phyloP scores from a whole-genome alignment of 2,888 invertebrate genomes.

The Piscicola geometra region DNA sequence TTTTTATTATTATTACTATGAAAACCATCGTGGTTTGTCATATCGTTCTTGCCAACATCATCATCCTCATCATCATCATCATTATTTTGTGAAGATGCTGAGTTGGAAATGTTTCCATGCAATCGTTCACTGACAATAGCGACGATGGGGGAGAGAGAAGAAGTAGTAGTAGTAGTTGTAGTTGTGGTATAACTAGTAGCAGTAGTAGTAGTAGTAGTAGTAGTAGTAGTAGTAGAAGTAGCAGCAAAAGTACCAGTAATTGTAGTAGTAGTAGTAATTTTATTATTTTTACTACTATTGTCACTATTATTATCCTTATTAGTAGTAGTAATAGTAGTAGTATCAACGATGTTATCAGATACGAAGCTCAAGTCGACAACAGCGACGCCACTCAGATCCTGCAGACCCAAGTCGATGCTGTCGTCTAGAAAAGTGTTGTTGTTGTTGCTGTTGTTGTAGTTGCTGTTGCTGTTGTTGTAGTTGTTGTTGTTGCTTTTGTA shows the following conservation, averaged over 20 bases:
- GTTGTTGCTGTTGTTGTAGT: not conserved
- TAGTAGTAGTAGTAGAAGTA: no score
- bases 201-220: not conserved
- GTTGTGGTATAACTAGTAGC: not conserved
- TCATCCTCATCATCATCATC: conserved; percentile 15
- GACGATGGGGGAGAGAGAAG: no score
- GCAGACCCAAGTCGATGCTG: no score
- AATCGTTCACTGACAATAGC: no score
- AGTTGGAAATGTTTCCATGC: no score
- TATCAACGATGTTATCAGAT: not conserved
- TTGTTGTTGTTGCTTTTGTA: not conserved
- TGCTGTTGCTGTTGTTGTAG: not conserved
- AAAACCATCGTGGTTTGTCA: no score
- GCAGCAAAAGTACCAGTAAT: not conserved
- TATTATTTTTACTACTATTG: not conserved
- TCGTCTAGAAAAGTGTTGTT: not conserved
- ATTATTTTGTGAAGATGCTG: no score
- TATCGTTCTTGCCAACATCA: not conserved
- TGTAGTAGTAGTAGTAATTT: not conserved
- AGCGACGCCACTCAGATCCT: no score
- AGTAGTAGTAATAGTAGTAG: not conserved
- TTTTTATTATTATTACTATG: not conserved
- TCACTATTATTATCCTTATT: not conserved
- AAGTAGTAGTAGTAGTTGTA: not conserved
- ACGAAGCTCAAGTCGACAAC: not conserved